A percentile compares a stretch with the other conserved stretches of the same genome.
These are phyloP conservation scores for Hyperoplus lanceolatus DNA, from an alignment of 2,797 vertebrate genomes.

Conservation along the genomic window DNA sequence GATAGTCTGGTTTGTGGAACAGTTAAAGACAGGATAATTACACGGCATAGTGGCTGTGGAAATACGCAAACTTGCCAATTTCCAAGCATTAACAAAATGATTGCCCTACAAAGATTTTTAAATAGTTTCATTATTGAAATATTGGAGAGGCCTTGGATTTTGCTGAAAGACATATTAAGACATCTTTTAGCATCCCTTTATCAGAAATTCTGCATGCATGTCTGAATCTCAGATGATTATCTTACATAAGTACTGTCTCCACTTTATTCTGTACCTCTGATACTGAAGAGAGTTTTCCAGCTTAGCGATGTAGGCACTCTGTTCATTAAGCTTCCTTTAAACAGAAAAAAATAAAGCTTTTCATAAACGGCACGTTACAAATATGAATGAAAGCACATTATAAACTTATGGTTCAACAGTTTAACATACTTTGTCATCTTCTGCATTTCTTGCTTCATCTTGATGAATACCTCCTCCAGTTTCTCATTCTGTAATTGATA, in stretches of 20 bases:
- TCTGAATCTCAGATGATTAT: not conserved
- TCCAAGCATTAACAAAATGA: not conserved
- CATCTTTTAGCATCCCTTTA: not conserved
- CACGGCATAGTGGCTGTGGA: not conserved
- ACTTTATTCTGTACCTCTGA: constrained; percentile 74
- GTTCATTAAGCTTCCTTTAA: constrained; percentile 82
- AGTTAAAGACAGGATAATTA: not conserved
- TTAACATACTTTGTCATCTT: constrained; percentile 85
- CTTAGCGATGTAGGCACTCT: constrained; percentile 81
- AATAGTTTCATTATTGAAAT: not conserved
- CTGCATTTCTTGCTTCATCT: constrained; percentile 87
- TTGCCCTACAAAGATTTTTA: not conserved
- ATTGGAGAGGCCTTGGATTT: not conserved
- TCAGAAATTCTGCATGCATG: not conserved
- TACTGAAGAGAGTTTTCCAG: constrained; percentile 81
- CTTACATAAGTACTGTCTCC: not conserved
- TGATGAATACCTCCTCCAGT: constrained; percentile 86
- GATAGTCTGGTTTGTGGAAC: not conserved
- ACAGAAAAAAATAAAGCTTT: not conserved
- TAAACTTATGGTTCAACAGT: not conserved
- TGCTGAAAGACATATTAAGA: not conserved
- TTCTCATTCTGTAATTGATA: constrained; percentile 83
- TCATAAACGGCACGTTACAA: not conserved
- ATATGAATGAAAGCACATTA: not conserved
- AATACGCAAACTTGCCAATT: not conserved